A percentile compares a stretch with the other conserved stretches of the same genome.
These are phyloP conservation scores for Phoeniculus purpureus DNA, from an alignment of 2,797 vertebrate genomes.

Conservation along the genomic window DNA sequence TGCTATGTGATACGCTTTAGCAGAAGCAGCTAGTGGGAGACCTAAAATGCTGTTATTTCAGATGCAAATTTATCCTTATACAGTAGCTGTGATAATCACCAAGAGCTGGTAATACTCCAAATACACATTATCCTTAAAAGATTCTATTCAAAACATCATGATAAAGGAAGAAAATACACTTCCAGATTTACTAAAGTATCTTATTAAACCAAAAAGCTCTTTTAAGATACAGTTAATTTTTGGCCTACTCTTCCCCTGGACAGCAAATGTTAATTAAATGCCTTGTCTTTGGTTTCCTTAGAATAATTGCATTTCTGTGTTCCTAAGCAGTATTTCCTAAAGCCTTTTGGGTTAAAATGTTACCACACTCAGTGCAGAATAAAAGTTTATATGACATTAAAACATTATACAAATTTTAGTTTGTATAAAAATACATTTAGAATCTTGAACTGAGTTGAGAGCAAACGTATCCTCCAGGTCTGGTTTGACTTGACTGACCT, in stretches of 20 bases:
- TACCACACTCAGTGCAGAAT: background rate
- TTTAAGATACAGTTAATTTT: background rate
- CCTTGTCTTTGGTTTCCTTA: background rate
- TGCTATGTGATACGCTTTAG: background rate
- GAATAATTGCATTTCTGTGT: background rate
- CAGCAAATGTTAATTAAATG: background rate
- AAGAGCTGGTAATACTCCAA: background rate
- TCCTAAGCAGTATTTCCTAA: background rate
- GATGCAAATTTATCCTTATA: background rate
- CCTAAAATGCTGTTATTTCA: background rate
- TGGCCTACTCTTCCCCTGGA: background rate
- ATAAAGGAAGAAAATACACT: background rate
- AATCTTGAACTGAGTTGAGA: background rate
- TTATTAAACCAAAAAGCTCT: background rate
- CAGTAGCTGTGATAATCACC: background rate
- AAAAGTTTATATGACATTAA: background rate
- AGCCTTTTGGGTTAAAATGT: background rate
- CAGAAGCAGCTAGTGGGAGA: background rate
- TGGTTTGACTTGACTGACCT: background rate
- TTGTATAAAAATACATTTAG: background rate
- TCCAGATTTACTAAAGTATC: background rate
- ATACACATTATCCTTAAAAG: background rate
- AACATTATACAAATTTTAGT: background rate
- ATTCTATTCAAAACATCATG: background rate
- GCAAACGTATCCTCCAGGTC: background rate